Evolutionary conservation across 2,888 invertebrate genomes (phyloP), one percentile per base, ranked within the genome.

Genomic region (Ichneumoninae sp.): DNA sequence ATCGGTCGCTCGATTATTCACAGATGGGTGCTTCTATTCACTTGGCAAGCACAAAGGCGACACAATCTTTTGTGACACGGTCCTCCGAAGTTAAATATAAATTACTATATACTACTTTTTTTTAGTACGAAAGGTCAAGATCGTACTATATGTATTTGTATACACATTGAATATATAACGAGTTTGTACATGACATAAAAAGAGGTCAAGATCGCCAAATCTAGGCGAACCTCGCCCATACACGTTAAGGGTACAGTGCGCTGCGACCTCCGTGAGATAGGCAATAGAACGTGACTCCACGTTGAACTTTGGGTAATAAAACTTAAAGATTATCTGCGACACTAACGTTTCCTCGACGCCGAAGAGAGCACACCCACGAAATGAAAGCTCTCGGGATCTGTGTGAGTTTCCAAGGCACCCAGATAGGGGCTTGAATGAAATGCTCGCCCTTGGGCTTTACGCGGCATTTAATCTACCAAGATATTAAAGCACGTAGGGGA

Each of bases 271-370:
- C 52, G 54, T 66, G 40, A 71, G 80, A 74, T 84, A 80, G 69
- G 44, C 54, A 81, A 72, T 80, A 77, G 62, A 69, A 65, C 72
- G 77, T 75, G 80, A 80, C 84, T 86, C 72, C 54, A 40, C 50
- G 71, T 66, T 75, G 80, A 79, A 86, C 78, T 84, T 87, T 44
- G n/a, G 8, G 62, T 60, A 82, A 86, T 86, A 86, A 86, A 86
- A 86, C 84, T 86, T 65, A 71, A 66, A 82, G 83, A 84, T 86
- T 84, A 85, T 86, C 76, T 78, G 66, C 40, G 78, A 66, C 75
- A 22, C 78, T 83, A 80, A 82, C 83, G 76, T 80, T 75, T 76
- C 16, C n/a, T 40, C 47, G 52, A 54, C 62, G 16, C 13, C 30
- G 4, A 33, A 57, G 60, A 40, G 50, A 47, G 62, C 66, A 50